Conservation (phyloP, 2,888 invertebrate species). For the Hartigia nigra region DNA sequence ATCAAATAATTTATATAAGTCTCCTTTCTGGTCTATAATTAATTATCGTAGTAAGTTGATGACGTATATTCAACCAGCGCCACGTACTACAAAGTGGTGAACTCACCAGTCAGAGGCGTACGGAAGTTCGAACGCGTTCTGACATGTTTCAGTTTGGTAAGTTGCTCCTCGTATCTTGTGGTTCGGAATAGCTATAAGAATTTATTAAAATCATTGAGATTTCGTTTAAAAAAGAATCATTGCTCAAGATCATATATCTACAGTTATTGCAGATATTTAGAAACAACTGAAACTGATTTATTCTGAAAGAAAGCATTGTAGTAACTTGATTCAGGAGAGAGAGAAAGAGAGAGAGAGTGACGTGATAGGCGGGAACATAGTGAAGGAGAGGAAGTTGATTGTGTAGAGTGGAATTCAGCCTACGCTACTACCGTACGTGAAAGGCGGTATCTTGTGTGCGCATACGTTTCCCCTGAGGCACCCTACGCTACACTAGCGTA, state of each 20-base stretch:
- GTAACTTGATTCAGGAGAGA: not conserved
- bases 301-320: not conserved
- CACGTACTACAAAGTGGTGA: not conserved
- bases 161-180: not conserved
- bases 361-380: constrained; percentile 1
- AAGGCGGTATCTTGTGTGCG: not conserved
- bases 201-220: not conserved
- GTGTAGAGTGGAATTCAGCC: not conserved
- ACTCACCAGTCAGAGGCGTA: not conserved
- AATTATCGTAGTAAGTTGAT: constrained; percentile 3
- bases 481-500: constrained; percentile 17
- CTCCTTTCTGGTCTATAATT: not conserved
- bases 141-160: not conserved
- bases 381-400: not conserved
- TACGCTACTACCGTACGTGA: not conserved
- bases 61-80: constrained; percentile 2
- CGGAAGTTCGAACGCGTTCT: not conserved
- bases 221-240: not conserved
- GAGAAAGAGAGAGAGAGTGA: not conserved
- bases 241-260: not conserved
- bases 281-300: not conserved
- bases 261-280: not conserved
- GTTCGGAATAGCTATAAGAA: not conserved
- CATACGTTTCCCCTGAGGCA: constrained; percentile 21
- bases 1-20: not conserved